Evolutionary conservation across 2,113 vertebrate genomes (phyloP).

Genomic region (Cyprinodon brontotheroides): DNA sequence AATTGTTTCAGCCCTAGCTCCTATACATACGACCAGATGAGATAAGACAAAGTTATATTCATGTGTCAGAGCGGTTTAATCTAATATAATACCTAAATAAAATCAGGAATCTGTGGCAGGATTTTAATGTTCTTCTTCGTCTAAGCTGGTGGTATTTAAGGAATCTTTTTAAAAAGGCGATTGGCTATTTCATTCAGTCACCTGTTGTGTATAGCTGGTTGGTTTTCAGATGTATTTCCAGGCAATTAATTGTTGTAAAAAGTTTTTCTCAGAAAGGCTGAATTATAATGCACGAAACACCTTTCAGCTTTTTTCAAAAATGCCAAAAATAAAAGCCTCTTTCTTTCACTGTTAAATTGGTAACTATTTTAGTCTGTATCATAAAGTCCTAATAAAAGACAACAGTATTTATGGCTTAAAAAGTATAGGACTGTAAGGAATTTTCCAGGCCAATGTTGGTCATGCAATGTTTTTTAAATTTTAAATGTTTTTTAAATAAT

Average conservation of each 20-base stretch:
- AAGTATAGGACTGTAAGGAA: neutral
- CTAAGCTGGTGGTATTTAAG: neutral
- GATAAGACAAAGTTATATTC: neutral
- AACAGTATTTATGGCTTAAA: neutral
- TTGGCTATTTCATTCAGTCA: neutral
- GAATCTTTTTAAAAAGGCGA: neutral
- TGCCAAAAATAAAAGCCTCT: neutral
- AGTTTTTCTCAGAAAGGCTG: neutral
- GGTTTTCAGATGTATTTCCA: neutral
- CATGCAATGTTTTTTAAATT: neutral
- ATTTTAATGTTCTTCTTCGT: neutral
- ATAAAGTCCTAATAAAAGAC: neutral
- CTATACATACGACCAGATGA: neutral
- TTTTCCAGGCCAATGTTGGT: neutral
- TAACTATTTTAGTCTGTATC: no score
- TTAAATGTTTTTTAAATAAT: neutral
- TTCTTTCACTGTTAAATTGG: neutral
- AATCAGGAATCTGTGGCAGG: no score
- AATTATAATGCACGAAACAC: neutral
- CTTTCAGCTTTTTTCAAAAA: no score
- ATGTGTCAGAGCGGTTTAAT: neutral
- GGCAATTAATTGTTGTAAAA: neutral
- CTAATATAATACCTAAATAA: neutral
- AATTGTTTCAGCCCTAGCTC: no score
- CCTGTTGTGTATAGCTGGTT: neutral